A percentile compares a stretch with the other conserved stretches of the same genome.
Evolutionary conservation across 2,797 vertebrate genomes (phyloP).

Genomic region (Phaenicophaeus curvirostris): DNA sequence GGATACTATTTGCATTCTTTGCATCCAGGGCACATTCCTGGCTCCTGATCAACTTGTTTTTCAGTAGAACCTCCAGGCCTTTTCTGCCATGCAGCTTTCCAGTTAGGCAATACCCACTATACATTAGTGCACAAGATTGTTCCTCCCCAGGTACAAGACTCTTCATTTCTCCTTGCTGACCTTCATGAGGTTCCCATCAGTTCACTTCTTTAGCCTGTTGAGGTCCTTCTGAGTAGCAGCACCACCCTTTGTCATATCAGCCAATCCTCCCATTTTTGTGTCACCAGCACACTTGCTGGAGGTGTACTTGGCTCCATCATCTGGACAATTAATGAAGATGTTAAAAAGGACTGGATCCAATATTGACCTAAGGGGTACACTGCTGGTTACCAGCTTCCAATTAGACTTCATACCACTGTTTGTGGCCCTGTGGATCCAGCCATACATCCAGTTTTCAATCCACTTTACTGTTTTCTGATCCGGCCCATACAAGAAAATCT

Average conservation of each 20-base stretch:
- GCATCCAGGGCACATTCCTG: background rate
- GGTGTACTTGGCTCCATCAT: background rate
- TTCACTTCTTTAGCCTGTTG: background rate
- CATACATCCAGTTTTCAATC: background rate
- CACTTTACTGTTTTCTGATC: background rate
- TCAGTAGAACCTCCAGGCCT: background rate
- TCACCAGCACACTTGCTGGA: background rate
- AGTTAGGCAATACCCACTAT: fast-evolving
- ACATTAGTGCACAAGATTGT: fast-evolving
- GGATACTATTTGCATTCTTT: background rate
- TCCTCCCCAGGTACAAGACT: background rate
- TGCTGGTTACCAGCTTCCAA: background rate
- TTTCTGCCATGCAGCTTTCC: background rate
- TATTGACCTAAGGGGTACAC: fast-evolving
- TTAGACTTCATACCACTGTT: background rate
- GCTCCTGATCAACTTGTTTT: background rate
- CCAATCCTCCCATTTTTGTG: background rate
- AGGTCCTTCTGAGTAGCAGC: background rate
- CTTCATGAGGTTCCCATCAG: background rate
- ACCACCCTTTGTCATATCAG: background rate
- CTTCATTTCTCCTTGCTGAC: background rate
- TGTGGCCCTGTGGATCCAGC: background rate
- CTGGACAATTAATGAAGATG: background rate
- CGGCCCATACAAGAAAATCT: background rate
- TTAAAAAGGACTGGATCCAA: background rate